phyloP scores from a whole-genome alignment of 2,113 vertebrate genomes.

The Gallinago jamesoni region DNA sequence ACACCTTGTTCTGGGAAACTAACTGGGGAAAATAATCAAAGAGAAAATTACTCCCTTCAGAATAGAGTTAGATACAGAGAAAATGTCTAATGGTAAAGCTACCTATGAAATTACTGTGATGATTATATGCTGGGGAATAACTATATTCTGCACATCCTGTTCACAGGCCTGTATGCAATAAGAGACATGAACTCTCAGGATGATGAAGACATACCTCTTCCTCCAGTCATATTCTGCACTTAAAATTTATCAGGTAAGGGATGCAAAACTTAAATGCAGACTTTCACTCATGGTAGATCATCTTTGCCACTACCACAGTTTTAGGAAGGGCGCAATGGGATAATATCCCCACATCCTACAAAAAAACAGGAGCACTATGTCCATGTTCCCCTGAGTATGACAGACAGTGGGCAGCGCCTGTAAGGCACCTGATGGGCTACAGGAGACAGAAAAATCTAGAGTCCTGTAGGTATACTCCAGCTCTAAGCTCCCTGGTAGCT shows the following conservation, averaged over 20 bases:
- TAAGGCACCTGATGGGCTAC: neutral
- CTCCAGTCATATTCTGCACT: neutral
- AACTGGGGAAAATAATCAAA: neutral
- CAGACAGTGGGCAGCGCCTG: neutral
- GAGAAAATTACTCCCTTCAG: neutral
- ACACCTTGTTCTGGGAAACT: neutral
- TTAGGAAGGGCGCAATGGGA: neutral
- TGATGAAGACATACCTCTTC: neutral
- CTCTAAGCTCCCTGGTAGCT: neutral
- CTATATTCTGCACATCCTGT: neutral
- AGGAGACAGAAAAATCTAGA: neutral
- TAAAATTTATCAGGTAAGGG: neutral
- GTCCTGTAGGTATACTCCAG: neutral
- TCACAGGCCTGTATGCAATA: accelerated
- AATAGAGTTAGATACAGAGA: neutral
- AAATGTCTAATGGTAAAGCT: neutral
- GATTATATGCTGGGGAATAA: neutral
- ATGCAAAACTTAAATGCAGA: neutral
- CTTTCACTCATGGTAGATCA: neutral
- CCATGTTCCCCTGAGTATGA: neutral
- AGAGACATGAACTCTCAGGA: neutral
- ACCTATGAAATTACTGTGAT: neutral
- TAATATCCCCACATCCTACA: neutral
- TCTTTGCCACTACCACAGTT: neutral
- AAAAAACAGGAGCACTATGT: neutral